Evolutionary conservation across 2,888 invertebrate genomes (phyloP).

Genomic region (Eupithecia centaureata): DNA sequence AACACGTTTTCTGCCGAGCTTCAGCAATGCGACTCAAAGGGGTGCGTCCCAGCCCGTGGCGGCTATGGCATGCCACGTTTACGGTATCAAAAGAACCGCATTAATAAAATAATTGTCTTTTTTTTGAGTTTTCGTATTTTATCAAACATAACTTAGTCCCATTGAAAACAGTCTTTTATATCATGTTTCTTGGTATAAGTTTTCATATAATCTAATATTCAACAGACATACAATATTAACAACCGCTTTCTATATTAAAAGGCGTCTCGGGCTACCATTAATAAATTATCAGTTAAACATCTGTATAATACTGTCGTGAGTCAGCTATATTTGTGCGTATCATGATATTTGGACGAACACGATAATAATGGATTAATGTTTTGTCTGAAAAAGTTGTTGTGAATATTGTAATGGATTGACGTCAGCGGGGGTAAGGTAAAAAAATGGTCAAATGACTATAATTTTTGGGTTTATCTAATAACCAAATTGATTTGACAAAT

Average conservation of each 20-base stretch:
- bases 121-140: too few species aligned
- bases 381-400: slow-evolving; percentile 6
- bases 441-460: too few species aligned
- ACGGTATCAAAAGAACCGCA: too few species aligned
- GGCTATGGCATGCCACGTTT: too few species aligned
- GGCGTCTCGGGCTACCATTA: slow-evolving; percentile 56
- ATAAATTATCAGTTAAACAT: slow-evolving; percentile 71
- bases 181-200: too few species aligned
- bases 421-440: neutral
- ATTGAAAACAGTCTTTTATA: too few species aligned
- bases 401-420: neutral
- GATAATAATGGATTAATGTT: slow-evolving; percentile 24
- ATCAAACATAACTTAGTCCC: too few species aligned
- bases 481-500: neutral
- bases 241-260: slow-evolving; percentile 37
- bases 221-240: slow-evolving; percentile 43
- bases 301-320: slow-evolving; percentile 69
- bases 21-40: too few species aligned
- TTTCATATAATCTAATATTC: neutral
- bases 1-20: too few species aligned
- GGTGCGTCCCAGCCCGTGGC: too few species aligned
- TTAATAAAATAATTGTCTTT: too few species aligned
- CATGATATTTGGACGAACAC: slow-evolving; percentile 36
- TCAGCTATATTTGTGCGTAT: slow-evolving; percentile 49
- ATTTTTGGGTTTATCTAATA: neutral